Evolutionary conservation across 37 sponge, comb jelly and placozoan genomes (phyloP), one percentile per base, ranked within the genome.

Genomic region (Tethya wilhelma): DNA sequence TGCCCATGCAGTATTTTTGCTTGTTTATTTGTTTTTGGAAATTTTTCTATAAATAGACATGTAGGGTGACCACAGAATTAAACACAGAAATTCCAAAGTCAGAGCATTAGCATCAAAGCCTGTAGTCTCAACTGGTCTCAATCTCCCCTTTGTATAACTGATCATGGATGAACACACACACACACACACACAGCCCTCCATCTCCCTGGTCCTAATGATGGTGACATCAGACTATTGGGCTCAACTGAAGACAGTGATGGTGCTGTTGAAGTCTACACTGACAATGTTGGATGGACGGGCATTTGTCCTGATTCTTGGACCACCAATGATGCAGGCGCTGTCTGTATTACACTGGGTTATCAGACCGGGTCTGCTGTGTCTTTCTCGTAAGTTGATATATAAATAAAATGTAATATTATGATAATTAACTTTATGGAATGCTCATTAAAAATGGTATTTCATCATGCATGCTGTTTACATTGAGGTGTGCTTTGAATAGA

Each of bases 231-330:
- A 11, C 29, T 79, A 67, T 33, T 86, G 38, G 87, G 73, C 0
- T 38, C 71, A 73, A 0, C 65, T 4, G 42, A 22, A 12, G 46
- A 79, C 38, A 49, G 64, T 38, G 22, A 32, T 14, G 85, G 85
- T 9, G 85, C 85, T 33, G 85, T 84, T 22, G 70, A 77, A 60
- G 38, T 75, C 69, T 69, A 76, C 26, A 40, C 57, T 43, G 12
- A 2, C 20, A 59, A 12, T 19, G 28, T 59, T 3, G 49, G 64
- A 1, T 81, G 82, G 82, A 29, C 46, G 12, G 73, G 73, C 4
- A 62, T 81, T 3, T 81, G 82, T 42, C 71, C 82, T 3, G 79
- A 79, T 32, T 45, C 55, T 19, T 80, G 81, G 81, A 40, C 59
- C 25, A 39, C 34, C 28, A 69, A 38, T 70, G 70, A 59, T 23